Conservation (phyloP, 1,140 invertebrate species). For the Pararge aegeria region DNA sequence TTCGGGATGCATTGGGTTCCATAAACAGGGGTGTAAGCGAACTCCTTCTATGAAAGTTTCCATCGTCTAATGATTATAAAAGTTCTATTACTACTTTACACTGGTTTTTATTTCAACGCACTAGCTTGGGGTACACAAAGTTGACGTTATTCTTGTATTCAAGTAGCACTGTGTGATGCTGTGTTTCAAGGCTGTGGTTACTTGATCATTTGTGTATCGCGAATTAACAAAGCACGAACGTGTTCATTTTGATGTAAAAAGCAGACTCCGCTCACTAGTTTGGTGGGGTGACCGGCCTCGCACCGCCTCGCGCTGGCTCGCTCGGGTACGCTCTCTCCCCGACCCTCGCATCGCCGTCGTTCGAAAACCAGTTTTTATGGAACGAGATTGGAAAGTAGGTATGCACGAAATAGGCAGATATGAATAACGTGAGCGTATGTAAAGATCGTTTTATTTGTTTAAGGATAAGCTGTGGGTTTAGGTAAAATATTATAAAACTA, state of each 20-base stretch:
- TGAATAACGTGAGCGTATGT: background rate
- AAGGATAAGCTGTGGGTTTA: background rate
- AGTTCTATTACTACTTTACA: background rate
- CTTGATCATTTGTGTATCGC: background rate
- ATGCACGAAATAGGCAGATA: slow-evolving; percentile 7
- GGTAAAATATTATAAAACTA: background rate
- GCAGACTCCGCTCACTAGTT: slow-evolving; percentile 9
- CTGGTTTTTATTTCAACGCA: background rate
- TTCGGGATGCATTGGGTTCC: slow-evolving; percentile 66
- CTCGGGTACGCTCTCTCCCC: slow-evolving; percentile 43
- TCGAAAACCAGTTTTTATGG: slow-evolving; percentile 40
- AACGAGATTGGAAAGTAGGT: slow-evolving; percentile 30
- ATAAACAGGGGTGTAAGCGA: slow-evolving; percentile 56
- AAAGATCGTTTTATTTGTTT: background rate
- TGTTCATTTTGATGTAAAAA: slow-evolving; percentile 7
- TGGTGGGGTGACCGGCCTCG: slow-evolving; percentile 40
- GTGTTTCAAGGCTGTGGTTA: too few species aligned
- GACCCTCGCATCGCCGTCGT: slow-evolving; percentile 25
- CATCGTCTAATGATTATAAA: slow-evolving; percentile 34
- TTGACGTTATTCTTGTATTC: too few species aligned
- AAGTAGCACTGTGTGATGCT: too few species aligned
- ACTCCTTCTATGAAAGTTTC: slow-evolving; percentile 64
- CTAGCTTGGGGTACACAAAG: background rate
- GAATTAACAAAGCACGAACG: slow-evolving; percentile 1
- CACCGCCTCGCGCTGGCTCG: slow-evolving; percentile 46